phyloP scores from a whole-genome alignment of 2,797 vertebrate genomes.

The Platyrinchus mystaceus region DNA sequence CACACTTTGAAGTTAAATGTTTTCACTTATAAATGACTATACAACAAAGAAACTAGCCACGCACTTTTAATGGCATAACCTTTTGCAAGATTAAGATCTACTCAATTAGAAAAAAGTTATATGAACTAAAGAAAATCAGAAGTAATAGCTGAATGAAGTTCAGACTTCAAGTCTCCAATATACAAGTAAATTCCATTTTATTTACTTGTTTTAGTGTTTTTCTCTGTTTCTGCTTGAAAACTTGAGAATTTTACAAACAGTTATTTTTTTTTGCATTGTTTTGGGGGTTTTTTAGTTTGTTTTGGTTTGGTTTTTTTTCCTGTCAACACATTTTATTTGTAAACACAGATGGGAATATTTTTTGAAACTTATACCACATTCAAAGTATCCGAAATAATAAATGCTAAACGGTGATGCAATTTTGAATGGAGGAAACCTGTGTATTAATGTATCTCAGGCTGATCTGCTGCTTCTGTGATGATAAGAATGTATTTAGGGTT shows the following conservation, averaged over 20 bases:
- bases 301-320: background rate
- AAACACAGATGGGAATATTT: background rate
- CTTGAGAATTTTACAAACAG: background rate
- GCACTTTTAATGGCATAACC: background rate
- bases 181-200: background rate
- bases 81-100: background rate
- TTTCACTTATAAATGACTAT: background rate
- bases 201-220: background rate
- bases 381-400: background rate
- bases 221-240: background rate
- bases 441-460: background rate
- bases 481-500: background rate
- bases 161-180: background rate
- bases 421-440: background rate
- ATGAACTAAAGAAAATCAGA: background rate
- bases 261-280: too few species aligned
- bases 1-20: background rate
- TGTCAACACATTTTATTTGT: background rate
- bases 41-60: background rate
- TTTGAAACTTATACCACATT: background rate
- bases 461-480: background rate
- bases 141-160: background rate
- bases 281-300: too few species aligned
- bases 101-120: background rate
- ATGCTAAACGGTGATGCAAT: background rate